Base-by-base conservation (phyloP, 2,797 vertebrate genomes). In the Craterocephalus amniculus region DNA sequence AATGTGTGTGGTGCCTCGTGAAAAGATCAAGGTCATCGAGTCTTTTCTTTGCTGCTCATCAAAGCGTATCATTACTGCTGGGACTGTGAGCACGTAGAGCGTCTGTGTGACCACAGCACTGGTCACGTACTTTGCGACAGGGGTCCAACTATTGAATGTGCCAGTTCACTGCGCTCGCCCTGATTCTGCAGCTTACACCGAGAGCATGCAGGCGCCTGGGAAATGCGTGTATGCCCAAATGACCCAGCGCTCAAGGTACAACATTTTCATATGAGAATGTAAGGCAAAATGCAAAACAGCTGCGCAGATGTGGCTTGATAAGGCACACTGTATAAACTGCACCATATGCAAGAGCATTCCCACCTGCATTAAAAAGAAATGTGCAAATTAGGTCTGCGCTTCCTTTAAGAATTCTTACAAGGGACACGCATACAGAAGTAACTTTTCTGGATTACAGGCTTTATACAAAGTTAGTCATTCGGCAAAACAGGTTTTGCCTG, bases 91-190 rank as follows among this genome's bases (percentile, higher is more conserved):
- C 91, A 93, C 90, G 91, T 92, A 92, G 79, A 63, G 72, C 35
- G 72, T 58, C 76, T 79, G 76, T 79, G 88, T 65, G 81, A 81
- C 82, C 86, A 82, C 88, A 76, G 83, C 59, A 61, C 34, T 14
- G 18, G 84, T 89, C 91, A 93, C 90, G 91, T 93, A 93, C 74
- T 80, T 78, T 40, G 81, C 77, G 72, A 67, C 60, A 67, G 52
- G 59, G 75, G 52, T 90, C 91, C 88, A 90, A 86, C 69, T 89
- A 85, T 76, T 13, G 35, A 27, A 32, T 62, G 65, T 75, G 82
- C 89, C 83, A 83, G 72, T 29, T 83, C 78, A 48, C 43, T 18
- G 31, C 52, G 6, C 72, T 76, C 11, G 81, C 27, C 81, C 82
- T 77, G n/a, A 75, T 88, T 86, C 78, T 36, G 56, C 51, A 11